These are phyloP conservation scores for Campoplex nolae DNA, from an alignment of 2,888 invertebrate genomes.

Conservation along the genomic window DNA sequence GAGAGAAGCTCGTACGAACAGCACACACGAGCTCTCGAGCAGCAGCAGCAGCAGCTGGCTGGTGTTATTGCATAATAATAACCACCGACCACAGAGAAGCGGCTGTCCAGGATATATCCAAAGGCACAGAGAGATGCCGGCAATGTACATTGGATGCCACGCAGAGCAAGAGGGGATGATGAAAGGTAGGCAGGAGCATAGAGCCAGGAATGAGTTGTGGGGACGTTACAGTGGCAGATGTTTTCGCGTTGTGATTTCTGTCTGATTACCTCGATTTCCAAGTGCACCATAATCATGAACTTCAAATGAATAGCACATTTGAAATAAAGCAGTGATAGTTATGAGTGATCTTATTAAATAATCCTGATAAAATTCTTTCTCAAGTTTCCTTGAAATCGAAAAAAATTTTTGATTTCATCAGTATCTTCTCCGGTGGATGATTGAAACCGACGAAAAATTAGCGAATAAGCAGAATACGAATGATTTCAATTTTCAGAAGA, in stretches of 20 bases:
- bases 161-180: not conserved
- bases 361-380: not conserved
- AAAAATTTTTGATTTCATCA: no score
- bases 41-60: conserved; percentile 56
- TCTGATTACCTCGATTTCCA: conserved; percentile 45
- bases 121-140: not conserved
- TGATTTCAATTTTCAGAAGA: not conserved
- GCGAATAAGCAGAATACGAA: not conserved
- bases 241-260: conserved; percentile 61
- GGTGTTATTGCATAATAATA: conserved; percentile 72
- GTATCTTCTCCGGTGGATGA: no score
- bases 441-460: not conserved
- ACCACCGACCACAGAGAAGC: conserved; percentile 63
- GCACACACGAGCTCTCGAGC: conserved; percentile 41
- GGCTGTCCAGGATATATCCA: conserved; percentile 47
- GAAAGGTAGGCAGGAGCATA: not conserved
- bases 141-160: conserved; percentile 32
- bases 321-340: not conserved
- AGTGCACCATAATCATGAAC: conserved; percentile 35
- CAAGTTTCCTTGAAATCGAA: not conserved
- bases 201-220: conserved; percentile 15
- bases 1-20: conserved; percentile 23
- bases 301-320: not conserved
- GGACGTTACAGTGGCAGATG: conserved; percentile 27
- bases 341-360: not conserved